Conservation (phyloP, 2,113 vertebrate genomes). For the Paracanthobrama guichenoti region DNA sequence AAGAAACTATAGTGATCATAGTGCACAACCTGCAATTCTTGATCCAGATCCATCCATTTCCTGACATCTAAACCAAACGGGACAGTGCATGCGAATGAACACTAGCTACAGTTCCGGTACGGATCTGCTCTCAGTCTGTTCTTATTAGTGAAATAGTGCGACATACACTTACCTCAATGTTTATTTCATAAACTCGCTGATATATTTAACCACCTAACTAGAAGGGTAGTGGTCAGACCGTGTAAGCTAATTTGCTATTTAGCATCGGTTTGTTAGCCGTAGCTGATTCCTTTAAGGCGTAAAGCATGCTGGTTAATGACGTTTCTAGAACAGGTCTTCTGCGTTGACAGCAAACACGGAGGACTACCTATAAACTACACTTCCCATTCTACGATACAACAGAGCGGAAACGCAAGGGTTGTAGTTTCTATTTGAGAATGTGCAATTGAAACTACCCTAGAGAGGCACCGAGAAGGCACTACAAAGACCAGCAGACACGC, state of each 20-base stretch:
- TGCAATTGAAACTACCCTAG: rapidly evolving
- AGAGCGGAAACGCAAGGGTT: not conserved
- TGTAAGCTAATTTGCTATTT: conserved; percentile 29
- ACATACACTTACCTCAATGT: not conserved
- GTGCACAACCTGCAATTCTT: not conserved
- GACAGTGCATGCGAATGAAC: not conserved
- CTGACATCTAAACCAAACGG: not conserved
- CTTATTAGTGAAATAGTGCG: not conserved
- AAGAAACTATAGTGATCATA: not conserved
- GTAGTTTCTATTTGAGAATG: conserved; percentile 58
- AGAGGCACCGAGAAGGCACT: conserved; percentile 52
- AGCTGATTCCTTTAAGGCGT: not conserved
- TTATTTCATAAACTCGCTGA: not conserved
- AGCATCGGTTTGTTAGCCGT: not conserved
- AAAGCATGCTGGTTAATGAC: conserved; percentile 25
- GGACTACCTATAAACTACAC: conserved; percentile 49
- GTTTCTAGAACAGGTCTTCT: not conserved
- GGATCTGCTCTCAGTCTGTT: not conserved
- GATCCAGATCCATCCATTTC: not conserved
- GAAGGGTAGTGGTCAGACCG: conserved; percentile 29
- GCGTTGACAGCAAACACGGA: too few species aligned
- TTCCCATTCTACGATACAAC: conserved; percentile 38
- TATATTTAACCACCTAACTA: not conserved
- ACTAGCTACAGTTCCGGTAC: not conserved
- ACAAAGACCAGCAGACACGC: conserved; percentile 65